Percentiles rank a stretch among this genome's conserved stretches.
These are phyloP conservation scores for Synanthedon myopaeformis DNA, from an alignment of 2,888 invertebrate genomes.

Conservation along the genomic window DNA sequence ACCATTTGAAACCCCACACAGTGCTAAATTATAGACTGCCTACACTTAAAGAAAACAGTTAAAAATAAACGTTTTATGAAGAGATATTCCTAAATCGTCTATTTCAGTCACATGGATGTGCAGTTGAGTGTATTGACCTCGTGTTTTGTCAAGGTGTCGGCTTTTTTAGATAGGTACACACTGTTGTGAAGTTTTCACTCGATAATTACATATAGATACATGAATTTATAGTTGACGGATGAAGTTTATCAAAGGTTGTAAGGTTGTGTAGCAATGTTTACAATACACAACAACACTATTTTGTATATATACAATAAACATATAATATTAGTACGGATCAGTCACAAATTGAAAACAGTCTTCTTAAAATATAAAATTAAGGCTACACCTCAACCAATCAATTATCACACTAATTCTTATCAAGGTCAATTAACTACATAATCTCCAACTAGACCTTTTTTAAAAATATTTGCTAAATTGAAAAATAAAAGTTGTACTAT, in stretches of 20 bases:
- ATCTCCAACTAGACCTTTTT: too few species aligned
- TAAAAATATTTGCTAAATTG: too few species aligned
- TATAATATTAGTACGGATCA: too few species aligned
- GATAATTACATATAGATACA: slow-evolving; percentile 23
- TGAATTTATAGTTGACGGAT: background rate
- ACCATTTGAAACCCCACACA: background rate
- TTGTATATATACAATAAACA: too few species aligned
- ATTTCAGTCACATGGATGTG: slow-evolving; percentile 58
- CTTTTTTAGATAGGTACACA: slow-evolving; percentile 67
- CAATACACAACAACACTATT: too few species aligned
- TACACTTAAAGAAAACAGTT: background rate
- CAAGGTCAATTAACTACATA: too few species aligned
- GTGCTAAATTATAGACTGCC: background rate
- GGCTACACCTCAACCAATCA: too few species aligned
- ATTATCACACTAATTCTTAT: too few species aligned
- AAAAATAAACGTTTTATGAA: too few species aligned
- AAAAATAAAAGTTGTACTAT: too few species aligned
- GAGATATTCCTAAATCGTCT: background rate
- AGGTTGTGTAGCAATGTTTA: background rate
- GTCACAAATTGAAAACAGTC: background rate
- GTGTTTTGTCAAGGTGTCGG: slow-evolving; percentile 71
- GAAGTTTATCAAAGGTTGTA: background rate
- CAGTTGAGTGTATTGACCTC: slow-evolving; percentile 68
- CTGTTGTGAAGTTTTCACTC: slow-evolving; percentile 54
- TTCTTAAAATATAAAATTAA: too few species aligned